Evolutionary conservation across 2,888 invertebrate species (phyloP), one percentile per base, ranked within the genome.

Genomic region (Cryptocephalus primarius): DNA sequence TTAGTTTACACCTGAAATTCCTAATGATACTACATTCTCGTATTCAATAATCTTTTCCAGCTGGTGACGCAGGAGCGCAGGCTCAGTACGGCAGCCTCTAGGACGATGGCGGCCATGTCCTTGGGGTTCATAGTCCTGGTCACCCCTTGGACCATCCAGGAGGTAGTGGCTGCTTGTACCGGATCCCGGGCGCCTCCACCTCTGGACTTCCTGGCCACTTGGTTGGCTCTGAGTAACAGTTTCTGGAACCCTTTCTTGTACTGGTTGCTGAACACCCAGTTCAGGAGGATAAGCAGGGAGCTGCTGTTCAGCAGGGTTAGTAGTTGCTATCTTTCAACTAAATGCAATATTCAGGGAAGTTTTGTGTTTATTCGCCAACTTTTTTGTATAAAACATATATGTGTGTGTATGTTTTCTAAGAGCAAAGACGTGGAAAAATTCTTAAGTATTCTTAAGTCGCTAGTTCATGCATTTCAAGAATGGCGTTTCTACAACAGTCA

Each of bases 61-160:
- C 62, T 78, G 57, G 71, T 78, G 41, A 72, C 74, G 8, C 77
- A 79, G 59, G 82, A 82, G 64, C 75, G 87, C 59, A 80, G 84
- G 46, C 78, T 87, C 60, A 85, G 84, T 62, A 85, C 86, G 42
- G 82, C 82, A 55, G 87, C 88, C 11, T 88, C 89, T 38, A 75
- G 89, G 59, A 88, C 90, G 52, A 89, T 90, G 89, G 90, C 90
- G 1, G 89, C 90, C 43, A 90, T 91, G 82, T 90, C 90, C 49
- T 74, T 90, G 62, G 88, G 88, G 48, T 91, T 90, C 74, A 89
- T 90, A 64, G 89, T 91, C 48, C 83, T 89, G 78, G 89, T 90
- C 55, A 90, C 90, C 49, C 90, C 90, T 39, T 90, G 89, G 77
- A 89, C 89, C 42, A 88, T 90, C 57, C 88, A 89, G 72, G 90